Evolutionary conservation across 2,113 vertebrate species (phyloP).

Genomic region (Cyanistes caeruleus): DNA sequence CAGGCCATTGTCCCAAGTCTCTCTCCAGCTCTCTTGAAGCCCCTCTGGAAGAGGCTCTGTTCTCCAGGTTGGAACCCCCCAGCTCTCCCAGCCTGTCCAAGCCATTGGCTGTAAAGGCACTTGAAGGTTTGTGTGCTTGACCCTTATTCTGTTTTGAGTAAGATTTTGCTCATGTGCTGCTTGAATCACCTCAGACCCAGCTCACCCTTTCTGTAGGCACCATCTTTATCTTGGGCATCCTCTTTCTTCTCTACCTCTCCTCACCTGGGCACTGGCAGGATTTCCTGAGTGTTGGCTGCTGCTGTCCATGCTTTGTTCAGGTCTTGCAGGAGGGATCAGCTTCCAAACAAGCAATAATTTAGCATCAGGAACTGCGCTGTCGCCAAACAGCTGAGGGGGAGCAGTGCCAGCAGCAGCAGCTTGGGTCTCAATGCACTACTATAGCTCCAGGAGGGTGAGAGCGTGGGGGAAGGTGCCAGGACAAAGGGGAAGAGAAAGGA

Average conservation of each 20-base stretch:
- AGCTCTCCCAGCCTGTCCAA: background rate
- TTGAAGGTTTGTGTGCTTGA: background rate
- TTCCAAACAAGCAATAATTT: background rate
- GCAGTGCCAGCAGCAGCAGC: slow-evolving; percentile 28
- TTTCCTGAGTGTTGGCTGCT: background rate
- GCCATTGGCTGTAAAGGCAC: background rate
- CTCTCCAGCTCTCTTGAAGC: background rate
- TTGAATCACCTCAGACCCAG: background rate
- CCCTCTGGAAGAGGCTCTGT: background rate
- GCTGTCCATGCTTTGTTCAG: background rate
- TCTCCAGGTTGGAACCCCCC: background rate
- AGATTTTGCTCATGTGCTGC: background rate
- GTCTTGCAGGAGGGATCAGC: background rate
- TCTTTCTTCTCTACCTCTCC: background rate
- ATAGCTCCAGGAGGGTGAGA: background rate
- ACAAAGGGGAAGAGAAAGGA: slow-evolving; percentile 44
- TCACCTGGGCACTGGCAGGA: background rate
- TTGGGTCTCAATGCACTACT: background rate
- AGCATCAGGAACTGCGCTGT: background rate
- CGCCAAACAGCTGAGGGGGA: slow-evolving; percentile 36
- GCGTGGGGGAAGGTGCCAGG: background rate
- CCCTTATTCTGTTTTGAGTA: background rate
- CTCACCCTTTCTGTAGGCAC: background rate
- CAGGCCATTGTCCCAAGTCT: background rate
- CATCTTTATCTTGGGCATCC: background rate